Conservation (phyloP, 2,113 vertebrate genomes). For the Vulpes ferrilata region DNA sequence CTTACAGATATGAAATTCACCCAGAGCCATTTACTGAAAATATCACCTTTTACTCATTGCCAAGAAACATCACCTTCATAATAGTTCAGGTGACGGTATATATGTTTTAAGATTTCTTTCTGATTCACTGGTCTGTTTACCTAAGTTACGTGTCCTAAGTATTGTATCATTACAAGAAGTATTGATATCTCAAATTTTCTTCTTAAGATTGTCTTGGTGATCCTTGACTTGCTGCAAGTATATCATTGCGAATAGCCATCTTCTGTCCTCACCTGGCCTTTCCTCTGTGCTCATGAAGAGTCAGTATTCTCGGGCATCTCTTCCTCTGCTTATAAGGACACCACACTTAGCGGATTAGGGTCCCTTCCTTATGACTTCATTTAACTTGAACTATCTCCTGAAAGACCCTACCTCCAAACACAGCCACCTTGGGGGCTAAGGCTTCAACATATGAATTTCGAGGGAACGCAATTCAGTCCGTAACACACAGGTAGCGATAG, state of each 20-base stretch:
- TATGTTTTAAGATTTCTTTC: background rate
- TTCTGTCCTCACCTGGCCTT: background rate
- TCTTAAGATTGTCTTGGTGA: background rate
- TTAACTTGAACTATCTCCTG: background rate
- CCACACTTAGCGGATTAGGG: background rate
- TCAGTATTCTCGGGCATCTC: background rate
- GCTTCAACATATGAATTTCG: background rate
- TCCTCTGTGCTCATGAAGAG: background rate
- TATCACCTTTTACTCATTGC: background rate
- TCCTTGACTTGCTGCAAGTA: background rate
- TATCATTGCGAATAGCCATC: background rate
- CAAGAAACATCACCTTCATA: background rate
- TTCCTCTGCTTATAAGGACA: background rate
- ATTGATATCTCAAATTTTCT: background rate
- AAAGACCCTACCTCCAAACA: background rate
- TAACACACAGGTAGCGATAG: background rate
- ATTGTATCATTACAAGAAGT: background rate
- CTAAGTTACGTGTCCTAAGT: background rate
- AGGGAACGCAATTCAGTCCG: background rate
- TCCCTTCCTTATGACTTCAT: background rate
- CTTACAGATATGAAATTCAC: background rate
- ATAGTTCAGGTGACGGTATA: background rate
- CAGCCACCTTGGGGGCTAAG: background rate
- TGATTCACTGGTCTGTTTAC: background rate
- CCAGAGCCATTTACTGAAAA: conserved; percentile 3